Base-by-base conservation (phyloP, 2,888 invertebrate species). In the Yponomeuta cagnagella region DNA sequence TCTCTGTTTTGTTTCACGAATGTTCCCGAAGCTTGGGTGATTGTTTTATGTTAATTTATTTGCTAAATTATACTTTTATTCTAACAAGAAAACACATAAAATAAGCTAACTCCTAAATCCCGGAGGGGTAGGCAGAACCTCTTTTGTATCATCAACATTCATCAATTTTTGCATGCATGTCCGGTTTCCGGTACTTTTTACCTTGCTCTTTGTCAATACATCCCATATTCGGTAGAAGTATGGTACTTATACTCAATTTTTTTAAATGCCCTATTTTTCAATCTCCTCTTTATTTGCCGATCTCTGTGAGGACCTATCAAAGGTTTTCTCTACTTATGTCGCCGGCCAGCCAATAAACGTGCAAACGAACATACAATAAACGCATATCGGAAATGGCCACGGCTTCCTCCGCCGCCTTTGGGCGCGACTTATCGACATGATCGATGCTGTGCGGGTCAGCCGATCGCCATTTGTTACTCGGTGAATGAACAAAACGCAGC, bases 391-490 rank as follows among this genome's bases (percentile, higher is more conserved):
- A 87, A 83, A 85, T 33, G 65, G 65, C 30, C 31, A 79, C 82
- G 79, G 81, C 83, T 85, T 86, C 86, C 86, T 85, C 77, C 74
- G 78, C 64, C 71, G 68, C 78, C 77, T 74, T 73, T 78, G 81
- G 77, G 75, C 81, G 78, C 79, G 77, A 77, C 78, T 73, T 69
- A 78, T 37, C 67, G 67, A 37, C 67, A 65, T 80, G 82, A 83
- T 83, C 79, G 80, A 82, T 82, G 80, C 75, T 74, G 73, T 64
- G 43, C 72, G 70, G 72, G 73, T 72, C 73, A 73, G 66, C 52
- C 65, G 70, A 48, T 69, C 52, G 66, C 70, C 70, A 68, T 71
- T 63, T 48, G 48, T 71, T 73, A 71, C 66, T 63, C 69, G 70
- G 71, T 70, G 73, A 71, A 70, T 48, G 68, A 70, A 48, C n/a